phyloP scores from a whole-genome alignment of 2,113 vertebrate genomes.

The Vulpes lagopus region DNA sequence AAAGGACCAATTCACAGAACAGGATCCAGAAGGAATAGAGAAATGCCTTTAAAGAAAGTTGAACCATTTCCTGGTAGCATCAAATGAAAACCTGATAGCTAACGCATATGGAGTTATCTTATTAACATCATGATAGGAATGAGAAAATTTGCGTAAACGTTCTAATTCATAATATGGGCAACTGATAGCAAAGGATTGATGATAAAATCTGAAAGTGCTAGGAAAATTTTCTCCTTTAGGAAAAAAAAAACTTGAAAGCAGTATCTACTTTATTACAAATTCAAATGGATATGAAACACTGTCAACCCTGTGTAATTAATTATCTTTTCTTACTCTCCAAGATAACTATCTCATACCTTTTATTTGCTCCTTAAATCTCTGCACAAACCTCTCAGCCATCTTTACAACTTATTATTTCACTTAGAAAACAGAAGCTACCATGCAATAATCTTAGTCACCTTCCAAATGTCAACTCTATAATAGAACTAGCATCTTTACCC shows the following conservation, averaged over 20 bases:
- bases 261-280: conserved; percentile 27
- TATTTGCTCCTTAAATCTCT: neutral
- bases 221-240: neutral
- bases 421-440: conserved; percentile 39
- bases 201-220: conserved; percentile 33
- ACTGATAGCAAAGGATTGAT: neutral
- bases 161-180: conserved; percentile 2
- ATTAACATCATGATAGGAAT: neutral
- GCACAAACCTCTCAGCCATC: neutral
- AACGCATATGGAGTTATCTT: neutral
- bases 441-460: neutral
- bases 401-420: neutral
- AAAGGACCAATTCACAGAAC: neutral
- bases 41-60: neutral
- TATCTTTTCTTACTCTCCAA: conserved; percentile 23
- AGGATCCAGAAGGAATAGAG: conserved; percentile 30
- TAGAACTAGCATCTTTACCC: neutral
- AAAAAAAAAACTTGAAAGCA: neutral
- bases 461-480: conserved; percentile 22
- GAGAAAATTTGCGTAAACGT: neutral
- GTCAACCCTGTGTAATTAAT: conserved; percentile 23
- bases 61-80: neutral
- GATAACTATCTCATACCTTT: neutral
- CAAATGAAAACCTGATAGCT: conserved; percentile 2
- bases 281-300: neutral